phyloP scores from a whole-genome alignment of 1,140 invertebrate genomes.

The Halyomorpha halys region DNA sequence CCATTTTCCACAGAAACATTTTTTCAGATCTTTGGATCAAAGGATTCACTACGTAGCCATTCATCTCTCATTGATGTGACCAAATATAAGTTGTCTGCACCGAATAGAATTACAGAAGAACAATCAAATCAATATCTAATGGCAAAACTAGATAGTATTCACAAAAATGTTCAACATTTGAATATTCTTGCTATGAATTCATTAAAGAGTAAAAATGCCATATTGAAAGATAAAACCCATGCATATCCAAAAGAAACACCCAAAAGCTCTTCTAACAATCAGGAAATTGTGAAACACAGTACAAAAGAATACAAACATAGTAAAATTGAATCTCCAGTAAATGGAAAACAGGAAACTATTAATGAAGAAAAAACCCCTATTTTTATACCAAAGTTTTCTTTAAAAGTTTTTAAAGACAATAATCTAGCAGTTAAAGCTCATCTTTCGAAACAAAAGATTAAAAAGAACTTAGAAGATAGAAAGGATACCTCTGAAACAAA shows the following conservation, averaged over 20 bases:
- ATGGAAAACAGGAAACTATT: too few species aligned
- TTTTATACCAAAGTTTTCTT: neutral
- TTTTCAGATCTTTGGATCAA: slow-evolving; percentile 1
- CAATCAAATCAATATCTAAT: neutral
- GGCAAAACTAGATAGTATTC: neutral
- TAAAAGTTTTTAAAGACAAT: neutral
- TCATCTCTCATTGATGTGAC: neutral
- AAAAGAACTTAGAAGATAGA: neutral
- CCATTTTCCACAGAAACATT: slow-evolving; percentile 4
- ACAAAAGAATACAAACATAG: too few species aligned
- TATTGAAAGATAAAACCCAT: too few species aligned
- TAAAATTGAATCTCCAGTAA: too few species aligned
- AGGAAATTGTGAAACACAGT: too few species aligned
- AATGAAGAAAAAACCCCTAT: too few species aligned
- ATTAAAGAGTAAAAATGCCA: too few species aligned
- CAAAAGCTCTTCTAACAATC: too few species aligned
- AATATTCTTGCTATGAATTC: neutral
- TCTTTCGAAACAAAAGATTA: neutral
- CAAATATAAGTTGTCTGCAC: neutral
- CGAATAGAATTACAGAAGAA: neutral
- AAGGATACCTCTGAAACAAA: neutral
- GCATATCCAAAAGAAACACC: too few species aligned
- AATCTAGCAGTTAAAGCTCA: neutral
- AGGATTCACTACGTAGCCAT: neutral
- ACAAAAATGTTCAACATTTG: neutral